Percentiles rank a stretch among this genome's conserved stretches.
These are phyloP conservation scores for Siderastrea siderea DNA, from an alignment of 92 coral and sea anemone genomes.

Conservation along the genomic window DNA sequence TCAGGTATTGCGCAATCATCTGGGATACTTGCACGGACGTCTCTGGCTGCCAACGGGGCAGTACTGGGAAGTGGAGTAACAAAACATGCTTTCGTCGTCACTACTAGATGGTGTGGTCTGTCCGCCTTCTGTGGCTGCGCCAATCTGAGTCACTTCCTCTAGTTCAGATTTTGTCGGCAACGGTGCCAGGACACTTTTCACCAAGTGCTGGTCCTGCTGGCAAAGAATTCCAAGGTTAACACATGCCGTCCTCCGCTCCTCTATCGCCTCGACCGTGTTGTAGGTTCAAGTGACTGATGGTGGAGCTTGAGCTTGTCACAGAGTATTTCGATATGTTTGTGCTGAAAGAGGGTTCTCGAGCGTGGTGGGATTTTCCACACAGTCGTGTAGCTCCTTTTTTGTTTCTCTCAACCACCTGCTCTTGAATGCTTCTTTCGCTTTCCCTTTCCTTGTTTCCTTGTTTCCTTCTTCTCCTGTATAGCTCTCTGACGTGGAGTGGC, in stretches of 20 bases:
- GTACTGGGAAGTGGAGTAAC: not conserved
- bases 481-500: not conserved
- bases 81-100: not conserved
- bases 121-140: not conserved
- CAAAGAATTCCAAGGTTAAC: not conserved
- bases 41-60: not conserved
- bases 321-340: too few species aligned
- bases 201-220: slow-evolving; percentile 2
- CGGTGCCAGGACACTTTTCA: too few species aligned
- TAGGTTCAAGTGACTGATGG: not conserved
- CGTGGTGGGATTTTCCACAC: not conserved
- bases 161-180: not conserved
- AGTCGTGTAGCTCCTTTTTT: slow-evolving; percentile 11
- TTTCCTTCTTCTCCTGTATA: not conserved
- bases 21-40: not conserved
- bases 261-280: not conserved
- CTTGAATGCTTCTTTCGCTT: slow-evolving; percentile 9
- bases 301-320: slow-evolving; percentile 6
- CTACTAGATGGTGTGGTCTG: not conserved
- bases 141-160: not conserved
- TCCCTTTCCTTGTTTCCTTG: not conserved
- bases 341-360: not conserved
- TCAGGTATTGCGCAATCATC: not conserved
- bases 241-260: not conserved
- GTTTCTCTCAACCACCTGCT: slow-evolving; percentile 9